phyloP scores from a whole-genome alignment of 2,888 invertebrate genomes.

The Bugulina stolonifera region DNA sequence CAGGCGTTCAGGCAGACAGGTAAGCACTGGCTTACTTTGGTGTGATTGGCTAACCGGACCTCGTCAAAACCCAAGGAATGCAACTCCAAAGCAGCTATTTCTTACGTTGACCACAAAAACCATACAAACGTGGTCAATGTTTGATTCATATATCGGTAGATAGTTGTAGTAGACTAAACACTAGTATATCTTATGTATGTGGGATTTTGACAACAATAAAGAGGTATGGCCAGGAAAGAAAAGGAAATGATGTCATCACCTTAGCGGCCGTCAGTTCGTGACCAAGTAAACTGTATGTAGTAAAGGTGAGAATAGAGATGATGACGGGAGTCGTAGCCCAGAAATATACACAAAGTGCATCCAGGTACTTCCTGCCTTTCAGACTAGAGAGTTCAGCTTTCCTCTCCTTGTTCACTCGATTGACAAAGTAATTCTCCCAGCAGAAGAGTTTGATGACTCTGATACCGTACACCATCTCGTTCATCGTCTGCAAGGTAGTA shows the following conservation, averaged over 20 bases:
- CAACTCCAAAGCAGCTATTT: no score
- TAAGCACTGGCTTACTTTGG: no score
- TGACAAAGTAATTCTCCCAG: constrained; percentile 83
- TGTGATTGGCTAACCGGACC: no score
- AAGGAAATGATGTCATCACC: constrained; percentile 53
- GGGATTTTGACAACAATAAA: background rate
- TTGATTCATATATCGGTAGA: no score
- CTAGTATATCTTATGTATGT: background rate
- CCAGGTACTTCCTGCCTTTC: constrained; percentile 83
- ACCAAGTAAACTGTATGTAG: constrained; percentile 59
- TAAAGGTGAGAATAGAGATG: constrained; percentile 55
- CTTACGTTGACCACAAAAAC: no score
- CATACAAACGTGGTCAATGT: no score
- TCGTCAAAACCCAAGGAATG: no score
- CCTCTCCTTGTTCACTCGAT: constrained; percentile 57
- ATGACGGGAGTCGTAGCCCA: constrained; percentile 94
- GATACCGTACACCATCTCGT: constrained; percentile 80
- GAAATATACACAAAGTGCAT: constrained; percentile 94
- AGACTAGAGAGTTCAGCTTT: constrained; percentile 69
- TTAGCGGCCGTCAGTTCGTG: constrained; percentile 76
- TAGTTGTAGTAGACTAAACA: no score
- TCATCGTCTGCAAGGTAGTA: constrained; percentile 63
- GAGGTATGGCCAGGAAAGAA: background rate
- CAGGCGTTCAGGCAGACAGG: no score
- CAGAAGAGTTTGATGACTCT: constrained; percentile 83